These are phyloP conservation scores for Amazona ochrocephala DNA, from an alignment of 2,797 vertebrate genomes.

Conservation along the genomic window DNA sequence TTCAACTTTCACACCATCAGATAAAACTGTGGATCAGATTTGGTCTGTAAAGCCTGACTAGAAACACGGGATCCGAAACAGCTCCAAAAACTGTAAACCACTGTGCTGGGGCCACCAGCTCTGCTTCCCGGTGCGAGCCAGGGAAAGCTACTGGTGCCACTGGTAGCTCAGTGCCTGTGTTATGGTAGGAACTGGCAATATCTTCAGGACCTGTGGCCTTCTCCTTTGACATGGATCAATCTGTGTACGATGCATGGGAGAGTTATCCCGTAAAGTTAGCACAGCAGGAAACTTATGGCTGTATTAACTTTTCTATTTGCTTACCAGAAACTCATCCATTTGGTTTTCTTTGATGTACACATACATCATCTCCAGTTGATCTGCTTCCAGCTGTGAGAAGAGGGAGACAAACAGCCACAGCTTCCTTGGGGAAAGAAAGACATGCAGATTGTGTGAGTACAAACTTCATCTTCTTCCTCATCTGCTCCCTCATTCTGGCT, in stretches of 20 bases:
- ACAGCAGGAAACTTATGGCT: neutral
- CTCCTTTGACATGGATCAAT: neutral
- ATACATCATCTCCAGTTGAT: conserved; percentile 57
- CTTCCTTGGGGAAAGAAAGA: conserved; percentile 33
- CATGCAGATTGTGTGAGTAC: neutral
- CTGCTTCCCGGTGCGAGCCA: neutral
- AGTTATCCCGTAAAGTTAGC: neutral
- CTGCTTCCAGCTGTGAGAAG: conserved; percentile 59
- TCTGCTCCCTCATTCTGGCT: neutral
- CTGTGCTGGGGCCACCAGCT: neutral
- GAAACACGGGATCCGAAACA: neutral
- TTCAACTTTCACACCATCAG: neutral
- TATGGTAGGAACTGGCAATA: neutral
- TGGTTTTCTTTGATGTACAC: conserved; percentile 50
- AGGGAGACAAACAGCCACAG: conserved; percentile 67
- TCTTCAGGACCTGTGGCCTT: neutral
- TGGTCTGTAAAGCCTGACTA: neutral
- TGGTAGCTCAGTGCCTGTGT: accelerated
- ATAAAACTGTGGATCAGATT: neutral
- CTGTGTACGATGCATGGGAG: neutral
- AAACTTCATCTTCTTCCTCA: neutral
- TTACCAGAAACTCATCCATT: conserved; percentile 57
- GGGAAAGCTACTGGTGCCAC: neutral
- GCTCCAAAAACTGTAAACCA: neutral
- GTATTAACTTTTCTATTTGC: neutral